Evolutionary conservation across 2,797 vertebrate species (phyloP), one percentile per base, ranked within the genome.

Genomic region (Acrossocheilus wenchowensis): DNA sequence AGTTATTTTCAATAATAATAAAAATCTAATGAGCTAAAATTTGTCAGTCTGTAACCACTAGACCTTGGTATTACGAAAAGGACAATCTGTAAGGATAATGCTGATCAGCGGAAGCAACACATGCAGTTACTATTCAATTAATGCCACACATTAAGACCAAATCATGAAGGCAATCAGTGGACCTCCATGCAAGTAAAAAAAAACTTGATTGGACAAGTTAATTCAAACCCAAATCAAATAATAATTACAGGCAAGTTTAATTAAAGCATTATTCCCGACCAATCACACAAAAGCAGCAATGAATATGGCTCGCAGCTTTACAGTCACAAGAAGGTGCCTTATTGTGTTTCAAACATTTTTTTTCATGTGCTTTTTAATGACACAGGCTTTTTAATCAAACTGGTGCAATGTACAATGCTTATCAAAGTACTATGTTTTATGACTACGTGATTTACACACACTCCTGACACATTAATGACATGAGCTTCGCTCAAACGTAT

Each of bases 381-480:
- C 48, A 52, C 41, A 68, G 48, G 83, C 83, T 66, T 81, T 89
- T 87, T 89, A 90, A 90, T 91, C 69, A 86, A 85, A 86, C 68
- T 74, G 85, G 81, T 85, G 34, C 62, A 10, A 26, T 50, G 72
- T 86, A 79, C 66, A 86, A 79, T 75, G 81, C 72, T 87, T 87
- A 90, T 89, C 82, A 30, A 60, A 73, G 79, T 78, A 17, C 17
- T 69, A n/a, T 64, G 78, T 87, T 90, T 90, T 89, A 91, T 71
- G 41, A 81, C 78, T 48, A 9, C 5, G 23, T 87, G 88, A 91
- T 87, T 88, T 87, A 89, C 85, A 85, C 23, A 81, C 81, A 81
- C 87, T 78, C 72, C 82, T 85, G 87, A 45, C 78, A 90, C 82
- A 87, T 87, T 89, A 89, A 89, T 77, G 87, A 88, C 34, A 80